Percentiles rank a stretch among this genome's conserved stretches.
phyloP scores from a whole-genome alignment of 2,888 invertebrate genomes.

The Agrilus cyanescens region DNA sequence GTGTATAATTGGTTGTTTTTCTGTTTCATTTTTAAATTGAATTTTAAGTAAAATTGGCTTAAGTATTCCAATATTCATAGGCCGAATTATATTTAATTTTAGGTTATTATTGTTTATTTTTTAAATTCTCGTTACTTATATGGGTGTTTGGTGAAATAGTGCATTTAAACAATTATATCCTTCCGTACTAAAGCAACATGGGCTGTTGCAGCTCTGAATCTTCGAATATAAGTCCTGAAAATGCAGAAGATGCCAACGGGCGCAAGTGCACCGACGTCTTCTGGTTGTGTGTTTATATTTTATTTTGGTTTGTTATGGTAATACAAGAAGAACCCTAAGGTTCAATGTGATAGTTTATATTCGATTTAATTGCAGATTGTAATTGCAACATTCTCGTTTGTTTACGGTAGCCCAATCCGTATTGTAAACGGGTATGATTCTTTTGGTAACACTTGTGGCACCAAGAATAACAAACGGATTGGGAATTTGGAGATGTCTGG shows the following conservation, averaged over 20 bases:
- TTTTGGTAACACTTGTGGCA: slow-evolving; percentile 90
- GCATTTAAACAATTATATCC: no score
- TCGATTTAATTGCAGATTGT: slow-evolving; percentile 48
- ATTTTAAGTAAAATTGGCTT: no score
- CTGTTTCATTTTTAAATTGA: no score
- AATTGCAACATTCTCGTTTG: slow-evolving; percentile 76
- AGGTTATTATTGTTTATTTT: no score
- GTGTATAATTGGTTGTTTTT: no score
- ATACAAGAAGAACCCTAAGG: slow-evolving; percentile 16
- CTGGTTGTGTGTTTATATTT: slow-evolving; percentile 66
- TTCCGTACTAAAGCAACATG: no score
- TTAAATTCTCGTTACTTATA: no score
- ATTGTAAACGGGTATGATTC: slow-evolving; percentile 87
- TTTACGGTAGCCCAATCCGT: slow-evolving; percentile 75
- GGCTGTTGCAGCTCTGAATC: slow-evolving; percentile 22
- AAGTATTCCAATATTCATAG: no score
- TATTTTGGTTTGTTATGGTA: slow-evolving; percentile 80
- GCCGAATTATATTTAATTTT: no score
- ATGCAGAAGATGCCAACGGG: slow-evolving; percentile 34
- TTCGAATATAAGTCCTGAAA: slow-evolving; percentile 31
- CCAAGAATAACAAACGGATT: slow-evolving; percentile 62
- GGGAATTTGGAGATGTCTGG: slow-evolving; percentile 67
- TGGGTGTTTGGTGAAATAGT: no score
- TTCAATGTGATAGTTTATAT: slow-evolving; percentile 5
- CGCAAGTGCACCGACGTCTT: slow-evolving; percentile 74